Base-by-base conservation (phyloP, 2,113 vertebrate genomes). In the Artemisiospiza belli region DNA sequence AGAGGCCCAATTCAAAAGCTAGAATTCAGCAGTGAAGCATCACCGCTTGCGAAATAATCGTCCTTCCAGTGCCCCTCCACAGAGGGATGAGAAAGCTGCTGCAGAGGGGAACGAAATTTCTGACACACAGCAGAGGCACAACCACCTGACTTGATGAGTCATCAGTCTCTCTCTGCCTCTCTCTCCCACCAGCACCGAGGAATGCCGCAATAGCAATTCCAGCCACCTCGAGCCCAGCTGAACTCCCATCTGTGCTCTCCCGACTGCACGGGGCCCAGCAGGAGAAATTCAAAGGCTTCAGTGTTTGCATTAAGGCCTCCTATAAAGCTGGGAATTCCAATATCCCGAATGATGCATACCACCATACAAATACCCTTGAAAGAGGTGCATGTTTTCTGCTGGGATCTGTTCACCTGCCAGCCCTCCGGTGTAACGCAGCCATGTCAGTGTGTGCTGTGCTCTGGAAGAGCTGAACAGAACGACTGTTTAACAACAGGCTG, bases 101-200 rank as follows among this genome's bases (percentile, higher is more conserved):
- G 57, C 66, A 94, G 94, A 95, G 93, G 89, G 94, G 92, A 85
- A 94, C 72, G 91, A 95, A 91, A 96, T 92, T 85, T 69, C 93
- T 92, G 94, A 70, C 83, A 90, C 79, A 94, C 87, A 95, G 93
- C 77, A 87, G 58, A 97, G 92, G 90, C 93, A 95, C 10, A 90
- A 74, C 95, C 97, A 96, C 90, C 96, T 97, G 98, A 97, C 92
- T 69, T 75, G 92, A 93, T 97, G 98, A 98, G 72, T 98, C 98
- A 98, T 85, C 96, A 78, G 69, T 83, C 94, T 72, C 41, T 80
- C 75, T 59, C 35, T 58, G 21, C 24, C 84, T 87, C 87, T 77
- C 86, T 91, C 85, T 80, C 95, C 67, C 77, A 69, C 89, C 75
- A 95, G 94, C 87, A 33, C 90, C 8, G n/a, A 80, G 67, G 83